Evolutionary conservation across 1,140 invertebrate genomes (phyloP), one percentile per base, ranked within the genome.

Genomic region (Eueides isabella): DNA sequence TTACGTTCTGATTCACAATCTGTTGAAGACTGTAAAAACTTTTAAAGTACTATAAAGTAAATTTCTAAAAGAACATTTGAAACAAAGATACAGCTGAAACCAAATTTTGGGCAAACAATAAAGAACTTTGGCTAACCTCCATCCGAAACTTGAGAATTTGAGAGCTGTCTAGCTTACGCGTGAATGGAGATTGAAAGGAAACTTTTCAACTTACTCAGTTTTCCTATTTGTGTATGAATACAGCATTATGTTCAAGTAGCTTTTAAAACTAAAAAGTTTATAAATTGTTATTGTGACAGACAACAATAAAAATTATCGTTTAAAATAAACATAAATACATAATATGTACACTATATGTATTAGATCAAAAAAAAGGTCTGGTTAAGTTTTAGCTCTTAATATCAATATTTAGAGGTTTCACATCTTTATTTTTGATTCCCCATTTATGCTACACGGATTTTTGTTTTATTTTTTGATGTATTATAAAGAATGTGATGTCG

Each of bases 61-160:
- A 48, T 67, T 67, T 67, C n/a, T 19, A 48, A 31, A 55, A 67
- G 66, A 67, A 30, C 44, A 67, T 67, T 48, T 48, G 28, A 67
- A 67, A 67, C 66, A 67, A 67, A 48, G 66, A 67, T 55, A 55
- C 14, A 67, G n/a, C 12, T 48, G 41, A 67, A 55, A 55, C 66
- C 44, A 55, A 67, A 55, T 55, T 67, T 67, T 26, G 28, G 2
- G 28, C 16, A 48, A 67, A 67, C 41, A 67, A 67, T 67, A 55
- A 48, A 48, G 66, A 55, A 67, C 14, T 67, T 67, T 55, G 23
- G n/a, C 29, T 19, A 67, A 67, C 66, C 48, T 67, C 48, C 41
- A 19, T 30, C 66, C 7, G 7, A 67, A 67, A 55, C 41, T 67
- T 38, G 29, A 14, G 66, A 29, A 67, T 67, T 35, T 31, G 29